Base-by-base conservation (phyloP, 2,797 vertebrate species). In the Microhierax caerulescens region DNA sequence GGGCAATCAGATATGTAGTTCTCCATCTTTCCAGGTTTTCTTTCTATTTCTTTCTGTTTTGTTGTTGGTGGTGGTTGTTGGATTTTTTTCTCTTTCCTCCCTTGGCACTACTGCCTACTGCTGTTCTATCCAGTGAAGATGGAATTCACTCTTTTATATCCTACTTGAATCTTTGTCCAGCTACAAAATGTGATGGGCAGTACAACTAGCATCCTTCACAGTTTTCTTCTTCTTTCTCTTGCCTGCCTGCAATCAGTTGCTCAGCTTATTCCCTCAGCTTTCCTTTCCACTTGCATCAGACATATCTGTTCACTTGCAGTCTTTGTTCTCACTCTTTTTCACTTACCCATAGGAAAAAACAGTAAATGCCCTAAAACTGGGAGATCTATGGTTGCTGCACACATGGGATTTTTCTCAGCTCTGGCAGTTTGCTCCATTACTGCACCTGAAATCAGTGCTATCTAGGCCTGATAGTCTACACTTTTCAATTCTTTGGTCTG, bases 11-110 rank as follows among this genome's bases (percentile, higher is more conserved):
- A 5, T 28, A 23, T 27, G 34, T 39, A 37, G 11, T 75, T 78
- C 12, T 32, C 16, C 3, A 36, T 10, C 3, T 78, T 91, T 80
- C 22, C 23, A 72, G 16, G 4, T 41, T 78, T 90, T 72, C 20
- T 3, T 56, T 82, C 6, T n/a, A 16, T 51, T n/a, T 48, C 3
- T 65, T 72, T 36, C 8, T 39, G 16, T 20, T 37, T 69, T 36
- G 50, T 13, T 3, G 15, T 4, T 8, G 15, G 18, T 7, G 16
- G 3, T n/a, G 39, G 39, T 3, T 2, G 19, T 7, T 6, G 37
- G 37, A 13, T 10, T 3, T 28, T 13, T 25, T 8, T 5, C 4
- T 6, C 17, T 50, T 27, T 56, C 32, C 7, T 0, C 16, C 13
- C 24, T 47, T 76, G 37, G 7, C 17, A 72, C 22, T 37, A 8